Percentiles rank a stretch among this genome's conserved stretches.
These are phyloP conservation scores for Copidosoma floridanum DNA, from an alignment of 1,140 invertebrate species.

Conservation along the genomic window DNA sequence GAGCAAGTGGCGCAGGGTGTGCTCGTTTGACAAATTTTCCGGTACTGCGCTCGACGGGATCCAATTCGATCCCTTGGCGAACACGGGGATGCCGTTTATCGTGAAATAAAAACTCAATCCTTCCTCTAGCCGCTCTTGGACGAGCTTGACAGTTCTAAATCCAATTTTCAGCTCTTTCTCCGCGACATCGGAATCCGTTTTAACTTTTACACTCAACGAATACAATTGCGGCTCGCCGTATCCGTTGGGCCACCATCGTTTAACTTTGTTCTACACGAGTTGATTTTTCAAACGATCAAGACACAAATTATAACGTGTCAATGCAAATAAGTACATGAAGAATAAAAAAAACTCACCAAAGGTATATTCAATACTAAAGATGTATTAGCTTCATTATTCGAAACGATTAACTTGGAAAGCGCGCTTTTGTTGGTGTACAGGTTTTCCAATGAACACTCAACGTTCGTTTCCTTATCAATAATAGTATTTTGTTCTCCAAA, in stretches of 20 bases:
- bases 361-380: constrained; percentile 42
- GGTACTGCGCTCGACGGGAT: constrained; percentile 89
- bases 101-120: constrained; percentile 87
- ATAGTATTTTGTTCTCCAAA: background rate
- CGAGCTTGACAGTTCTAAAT: constrained; percentile 81
- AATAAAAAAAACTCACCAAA: constrained; percentile 37
- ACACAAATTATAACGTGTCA: constrained; percentile 19
- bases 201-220: constrained; percentile 60
- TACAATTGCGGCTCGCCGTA: constrained; percentile 83
- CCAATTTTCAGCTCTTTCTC: constrained; percentile 64
- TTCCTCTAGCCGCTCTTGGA: constrained; percentile 66
- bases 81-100: constrained; percentile 86
- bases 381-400: constrained; percentile 52
- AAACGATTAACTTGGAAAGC: constrained; percentile 23
- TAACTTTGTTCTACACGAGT: constrained; percentile 59
- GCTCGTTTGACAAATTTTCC: constrained; percentile 63
- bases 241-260: constrained; percentile 94
- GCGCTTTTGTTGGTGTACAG: background rate
- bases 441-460: constrained; percentile 10
- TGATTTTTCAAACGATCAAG: too few species aligned
- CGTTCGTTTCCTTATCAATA: background rate
- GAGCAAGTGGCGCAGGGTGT: constrained; percentile 63
- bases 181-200: constrained; percentile 36
- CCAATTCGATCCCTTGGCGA: constrained; percentile 95
- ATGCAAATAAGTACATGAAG: constrained; percentile 19